Base-by-base conservation (phyloP, 1,140 invertebrate genomes). In the Pectinophora gossypiella region DNA sequence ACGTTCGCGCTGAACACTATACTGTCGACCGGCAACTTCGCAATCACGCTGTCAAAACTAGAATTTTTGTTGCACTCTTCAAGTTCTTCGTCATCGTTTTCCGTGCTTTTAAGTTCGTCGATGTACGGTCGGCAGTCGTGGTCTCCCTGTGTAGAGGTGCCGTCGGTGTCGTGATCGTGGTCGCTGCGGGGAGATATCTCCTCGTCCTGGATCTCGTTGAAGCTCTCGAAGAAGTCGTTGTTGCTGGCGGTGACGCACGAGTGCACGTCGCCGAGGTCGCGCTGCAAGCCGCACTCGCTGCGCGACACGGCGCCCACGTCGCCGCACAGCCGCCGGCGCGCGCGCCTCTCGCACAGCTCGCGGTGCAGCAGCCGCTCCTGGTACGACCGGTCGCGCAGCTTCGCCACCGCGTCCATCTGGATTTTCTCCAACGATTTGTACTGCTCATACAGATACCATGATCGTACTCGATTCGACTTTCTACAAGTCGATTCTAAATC, bases 391-490 rank as follows among this genome's bases (percentile, higher is more conserved):
- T 75, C 64, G 48, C 76, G 77, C 12, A 87, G 42, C 48, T 53
- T 71, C 53, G 64, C 57, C n/a, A 78, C 69, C 4, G 79, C 81
- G 36, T 87, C 69, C 5, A 75, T 48, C 53, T 87, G 84, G 48
- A 72, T 77, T n/a, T 63, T 68, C 56, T 85, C 78, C 19, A 87
- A 55, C 0, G 79, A 72, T 53, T 80, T 87, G 50, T 69, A 85
- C 48, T 87, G 84, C 54, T 87, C 84, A 48, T 82, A 85, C 22
- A 82, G 40, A 47, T 87, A 87, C 84, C 84, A 87, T 3, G 81
- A 87, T 13, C 72, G 65, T 13, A 87, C 72, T 27, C 78, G 65
- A 22, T 75, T 59, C 12, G 76, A 71, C 52, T 76, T 83, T 59
- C 42, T 19, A 19, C 19, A 10, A 44, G 16, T 52, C 19, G 59